Base-by-base conservation (phyloP, 2,113 vertebrate species). In the Nycticryphes semicollaris region DNA sequence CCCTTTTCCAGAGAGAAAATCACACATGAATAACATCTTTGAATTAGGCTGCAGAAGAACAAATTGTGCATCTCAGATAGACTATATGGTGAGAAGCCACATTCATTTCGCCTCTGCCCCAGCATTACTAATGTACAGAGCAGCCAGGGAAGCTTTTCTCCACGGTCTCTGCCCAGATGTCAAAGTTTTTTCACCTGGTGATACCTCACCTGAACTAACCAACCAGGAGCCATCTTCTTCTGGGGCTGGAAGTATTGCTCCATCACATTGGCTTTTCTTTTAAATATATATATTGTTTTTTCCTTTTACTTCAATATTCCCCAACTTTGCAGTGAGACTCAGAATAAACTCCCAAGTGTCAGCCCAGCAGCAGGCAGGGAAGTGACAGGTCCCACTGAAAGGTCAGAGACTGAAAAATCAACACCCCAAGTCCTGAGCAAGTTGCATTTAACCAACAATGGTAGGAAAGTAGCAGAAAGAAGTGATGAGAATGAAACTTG, bases 381-480 rank as follows among this genome's bases (percentile, higher is more conserved):
- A n/a, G 8, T 6, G 41, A 9, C 54, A 1, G 5, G 2, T 33
- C 31, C 47, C 69, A 1, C 6, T 10, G 10, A 24, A 82, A 41
- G 60, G 28, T 33, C 54, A n/a, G 45, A 51, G 66, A 4, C 3
- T 7, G 30, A 39, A 7, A 59, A 30, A 57, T 0, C 10, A 66
- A 5, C 15, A 11, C 13, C 45, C 20, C 0, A 14, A 54, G 5
- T 6, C 31, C 24, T 11, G 56, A 84, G 62, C 45, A 54, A 53
- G 28, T 7, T 2, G 10, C 12, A 3, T 16, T 45, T 10, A 20
- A 7, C 12, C 33, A 25, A 2, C 0, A 37, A 4, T 0, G 35
- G 15, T 8, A 57, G 56, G 8, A 79, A 56, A 0, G 9, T 1
- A 3, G 4, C 14, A 2, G 14, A 9, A 19, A 37, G 43, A 70